A percentile compares a stretch with the other conserved stretches of the same genome.
These are phyloP conservation scores for Podotricha telesiphe DNA, from an alignment of 2,888 invertebrate genomes.

Conservation along the genomic window DNA sequence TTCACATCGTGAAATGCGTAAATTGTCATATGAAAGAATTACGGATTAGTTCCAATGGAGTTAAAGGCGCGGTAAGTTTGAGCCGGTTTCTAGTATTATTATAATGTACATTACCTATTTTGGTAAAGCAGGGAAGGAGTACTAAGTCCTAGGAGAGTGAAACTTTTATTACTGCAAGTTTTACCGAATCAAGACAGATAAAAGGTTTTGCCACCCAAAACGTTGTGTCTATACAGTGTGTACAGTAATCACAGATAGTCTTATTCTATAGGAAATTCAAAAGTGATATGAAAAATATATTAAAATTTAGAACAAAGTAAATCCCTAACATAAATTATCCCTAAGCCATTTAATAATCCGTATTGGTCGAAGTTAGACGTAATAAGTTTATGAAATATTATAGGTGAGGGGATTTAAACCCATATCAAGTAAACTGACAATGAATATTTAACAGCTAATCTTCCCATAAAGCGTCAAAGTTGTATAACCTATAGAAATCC, in stretches of 20 bases:
- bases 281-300: neutral
- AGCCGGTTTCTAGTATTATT: too few relatives aligned
- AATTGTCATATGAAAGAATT: too few relatives aligned
- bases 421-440: conserved; percentile 13
- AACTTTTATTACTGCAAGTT: too few relatives aligned
- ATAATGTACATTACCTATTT: too few relatives aligned
- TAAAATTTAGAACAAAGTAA: conserved; percentile 1
- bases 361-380: conserved; percentile 12
- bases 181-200: too few relatives aligned
- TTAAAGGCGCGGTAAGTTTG: too few relatives aligned
- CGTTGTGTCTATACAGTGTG: neutral
- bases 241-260: neutral
- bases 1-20: too few relatives aligned
- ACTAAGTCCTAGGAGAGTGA: too few relatives aligned
- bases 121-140: too few relatives aligned
- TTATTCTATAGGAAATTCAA: neutral
- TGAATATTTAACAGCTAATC: conserved; percentile 18
- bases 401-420: conserved; percentile 9
- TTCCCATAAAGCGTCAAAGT: conserved; percentile 8
- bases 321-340: conserved; percentile 4
- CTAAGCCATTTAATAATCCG: conserved; percentile 5
- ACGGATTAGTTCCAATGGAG: too few relatives aligned
- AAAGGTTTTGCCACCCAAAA: too few relatives aligned
- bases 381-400: conserved; percentile 10
- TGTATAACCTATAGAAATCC: conserved; percentile 6